These are phyloP conservation scores for Cotesia glomerata DNA, from an alignment of 1,140 invertebrate species.

Conservation along the genomic window DNA sequence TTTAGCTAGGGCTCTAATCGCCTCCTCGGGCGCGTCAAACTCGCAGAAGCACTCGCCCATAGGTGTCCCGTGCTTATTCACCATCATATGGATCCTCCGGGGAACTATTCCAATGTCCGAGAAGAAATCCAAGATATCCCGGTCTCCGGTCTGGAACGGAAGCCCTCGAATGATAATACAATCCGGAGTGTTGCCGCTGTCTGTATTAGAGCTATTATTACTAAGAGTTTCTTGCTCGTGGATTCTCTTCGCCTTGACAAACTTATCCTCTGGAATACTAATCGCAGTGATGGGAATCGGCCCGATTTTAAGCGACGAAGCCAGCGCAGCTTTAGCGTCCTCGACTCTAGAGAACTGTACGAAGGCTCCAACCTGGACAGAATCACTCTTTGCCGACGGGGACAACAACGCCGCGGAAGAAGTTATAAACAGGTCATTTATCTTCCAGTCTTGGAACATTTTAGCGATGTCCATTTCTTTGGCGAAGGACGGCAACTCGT, in stretches of 20 bases:
- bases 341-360: slow-evolving; percentile 76
- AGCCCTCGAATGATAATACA: slow-evolving; percentile 78
- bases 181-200: slow-evolving; percentile 51
- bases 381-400: slow-evolving; percentile 64
- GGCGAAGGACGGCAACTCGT: slow-evolving; percentile 75
- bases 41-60: slow-evolving; percentile 87
- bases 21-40: slow-evolving; percentile 74
- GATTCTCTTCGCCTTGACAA: slow-evolving; percentile 62
- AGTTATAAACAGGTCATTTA: slow-evolving; percentile 71
- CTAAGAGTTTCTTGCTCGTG: slow-evolving; percentile 50
- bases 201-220: slow-evolving; percentile 41
- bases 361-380: slow-evolving; percentile 66
- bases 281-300: slow-evolving; percentile 65
- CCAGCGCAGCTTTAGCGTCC: slow-evolving; percentile 70
- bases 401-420: not conserved
- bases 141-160: slow-evolving; percentile 75
- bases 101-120: slow-evolving; percentile 77
- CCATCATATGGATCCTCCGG: slow-evolving; percentile 78
- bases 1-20: slow-evolving; percentile 72
- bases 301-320: slow-evolving; percentile 65
- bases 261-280: slow-evolving; percentile 64
- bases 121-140: slow-evolving; percentile 83
- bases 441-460: slow-evolving; percentile 74
- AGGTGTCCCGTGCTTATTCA: slow-evolving; percentile 71
- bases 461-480: slow-evolving; percentile 81